phyloP scores from a whole-genome alignment of 2,888 invertebrate species.

The Aproaerema taeniolella region DNA sequence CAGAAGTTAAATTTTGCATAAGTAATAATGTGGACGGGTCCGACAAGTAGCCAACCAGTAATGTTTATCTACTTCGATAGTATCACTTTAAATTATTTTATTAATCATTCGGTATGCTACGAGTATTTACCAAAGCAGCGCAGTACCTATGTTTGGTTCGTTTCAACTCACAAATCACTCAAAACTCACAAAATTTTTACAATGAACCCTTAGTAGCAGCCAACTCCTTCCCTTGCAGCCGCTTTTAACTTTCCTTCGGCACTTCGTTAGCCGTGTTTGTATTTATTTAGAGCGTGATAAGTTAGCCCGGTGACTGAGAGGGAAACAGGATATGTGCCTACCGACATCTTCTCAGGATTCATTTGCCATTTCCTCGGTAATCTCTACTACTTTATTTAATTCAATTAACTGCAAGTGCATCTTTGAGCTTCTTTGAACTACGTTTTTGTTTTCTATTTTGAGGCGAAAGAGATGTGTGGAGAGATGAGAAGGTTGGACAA shows the following conservation, averaged over 20 bases:
- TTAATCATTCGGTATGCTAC: no score
- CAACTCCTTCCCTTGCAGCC: conserved; percentile 45
- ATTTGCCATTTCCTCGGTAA: conserved; percentile 33
- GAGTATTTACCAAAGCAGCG: no score
- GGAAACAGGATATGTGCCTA: conserved; percentile 56
- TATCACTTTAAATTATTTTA: no score
- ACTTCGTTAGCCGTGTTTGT: conserved; percentile 69
- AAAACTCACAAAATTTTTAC: neutral
- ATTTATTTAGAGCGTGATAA: conserved; percentile 71
- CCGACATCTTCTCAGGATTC: conserved; percentile 34
- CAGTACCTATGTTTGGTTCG: no score
- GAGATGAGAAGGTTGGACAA: no score
- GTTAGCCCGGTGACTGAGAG: conserved; percentile 55
- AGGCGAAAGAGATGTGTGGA: no score
- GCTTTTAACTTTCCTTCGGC: conserved; percentile 70
- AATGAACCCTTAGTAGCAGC: conserved; percentile 29
- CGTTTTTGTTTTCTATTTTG: neutral
- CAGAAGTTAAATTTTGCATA: no score
- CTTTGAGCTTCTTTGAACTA: conserved; percentile 9
- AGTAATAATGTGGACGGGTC: no score
- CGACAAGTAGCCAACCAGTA: no score
- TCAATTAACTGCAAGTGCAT: conserved; percentile 12
- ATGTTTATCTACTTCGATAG: no score
- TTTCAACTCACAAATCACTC: no score
- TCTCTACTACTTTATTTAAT: conserved; percentile 17